A percentile compares a stretch with the other conserved stretches of the same genome.
Evolutionary conservation across 92 coral and sea anemone species (phyloP).

Genomic region (Siderastrea siderea): DNA sequence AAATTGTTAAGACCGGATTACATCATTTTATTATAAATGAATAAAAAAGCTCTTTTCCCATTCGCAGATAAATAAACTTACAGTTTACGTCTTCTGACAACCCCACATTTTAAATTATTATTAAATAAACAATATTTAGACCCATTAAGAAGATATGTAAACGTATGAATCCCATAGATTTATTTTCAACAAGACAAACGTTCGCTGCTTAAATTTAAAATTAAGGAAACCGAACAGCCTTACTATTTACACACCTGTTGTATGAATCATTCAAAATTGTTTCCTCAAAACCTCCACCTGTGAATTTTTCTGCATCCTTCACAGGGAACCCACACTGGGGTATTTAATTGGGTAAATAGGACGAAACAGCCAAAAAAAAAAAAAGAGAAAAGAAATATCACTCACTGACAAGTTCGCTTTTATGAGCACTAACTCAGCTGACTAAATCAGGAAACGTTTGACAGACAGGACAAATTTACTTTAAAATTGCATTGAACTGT

Average conservation of each 20-base stretch:
- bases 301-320: neutral
- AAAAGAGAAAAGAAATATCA: too few relatives aligned
- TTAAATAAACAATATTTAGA: neutral
- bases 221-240: neutral
- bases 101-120: neutral
- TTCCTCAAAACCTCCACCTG: neutral
- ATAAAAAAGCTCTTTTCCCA: neutral
- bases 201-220: too few relatives aligned
- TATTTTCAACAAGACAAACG: too few relatives aligned
- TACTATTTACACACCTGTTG: neutral
- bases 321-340: neutral
- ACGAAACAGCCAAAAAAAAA: too few relatives aligned
- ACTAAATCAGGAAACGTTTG: too few relatives aligned
- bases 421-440: too few relatives aligned
- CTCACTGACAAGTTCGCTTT: too few relatives aligned
- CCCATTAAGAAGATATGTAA: neutral
- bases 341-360: too few relatives aligned
- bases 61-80: too few relatives aligned
- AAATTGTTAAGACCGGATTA: neutral
- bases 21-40: neutral
- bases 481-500: too few relatives aligned
- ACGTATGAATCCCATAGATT: too few relatives aligned
- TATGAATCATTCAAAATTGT: neutral
- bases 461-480: too few relatives aligned
- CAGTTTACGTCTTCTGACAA: neutral